Percentiles rank a stretch among this genome's conserved stretches.
These are phyloP conservation scores for Nannospalax galili DNA, from an alignment of 2,113 vertebrate genomes.

Conservation along the genomic window DNA sequence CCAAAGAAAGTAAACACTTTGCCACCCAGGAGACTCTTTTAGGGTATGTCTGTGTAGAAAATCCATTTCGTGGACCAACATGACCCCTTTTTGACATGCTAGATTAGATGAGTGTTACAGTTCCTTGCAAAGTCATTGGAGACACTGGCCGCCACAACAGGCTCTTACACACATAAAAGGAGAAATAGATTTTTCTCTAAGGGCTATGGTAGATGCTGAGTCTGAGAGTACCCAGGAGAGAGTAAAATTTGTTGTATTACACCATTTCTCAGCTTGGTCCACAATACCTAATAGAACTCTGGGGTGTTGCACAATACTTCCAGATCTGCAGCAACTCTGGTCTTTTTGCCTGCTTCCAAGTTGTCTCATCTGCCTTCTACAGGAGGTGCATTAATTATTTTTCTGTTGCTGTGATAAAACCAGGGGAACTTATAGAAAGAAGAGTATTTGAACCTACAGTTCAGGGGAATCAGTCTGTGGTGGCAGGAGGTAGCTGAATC, in stretches of 20 bases:
- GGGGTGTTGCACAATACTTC: background rate
- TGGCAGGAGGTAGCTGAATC: no score
- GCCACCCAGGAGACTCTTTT: background rate
- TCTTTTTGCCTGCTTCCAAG: background rate
- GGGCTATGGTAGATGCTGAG: background rate
- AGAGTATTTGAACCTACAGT: no score
- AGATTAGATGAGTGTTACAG: background rate
- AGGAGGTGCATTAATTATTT: background rate
- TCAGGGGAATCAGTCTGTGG: no score
- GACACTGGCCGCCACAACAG: background rate
- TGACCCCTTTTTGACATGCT: background rate
- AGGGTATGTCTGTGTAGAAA: background rate
- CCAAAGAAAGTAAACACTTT: constrained; percentile 38
- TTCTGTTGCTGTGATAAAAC: no score
- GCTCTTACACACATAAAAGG: background rate
- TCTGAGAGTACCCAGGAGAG: background rate
- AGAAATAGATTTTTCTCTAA: constrained; percentile 40
- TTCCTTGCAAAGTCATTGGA: background rate
- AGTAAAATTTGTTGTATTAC: constrained; percentile 21
- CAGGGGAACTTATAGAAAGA: no score
- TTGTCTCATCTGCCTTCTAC: background rate
- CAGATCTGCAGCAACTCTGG: constrained; percentile 5
- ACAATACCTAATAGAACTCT: constrained; percentile 16
- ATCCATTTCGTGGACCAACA: background rate
- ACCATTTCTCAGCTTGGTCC: constrained; percentile 31